These are phyloP conservation scores for Mesocentrotus franciscanus DNA, from an alignment of 53 echinoderm and acorn worm species.

Conservation along the genomic window DNA sequence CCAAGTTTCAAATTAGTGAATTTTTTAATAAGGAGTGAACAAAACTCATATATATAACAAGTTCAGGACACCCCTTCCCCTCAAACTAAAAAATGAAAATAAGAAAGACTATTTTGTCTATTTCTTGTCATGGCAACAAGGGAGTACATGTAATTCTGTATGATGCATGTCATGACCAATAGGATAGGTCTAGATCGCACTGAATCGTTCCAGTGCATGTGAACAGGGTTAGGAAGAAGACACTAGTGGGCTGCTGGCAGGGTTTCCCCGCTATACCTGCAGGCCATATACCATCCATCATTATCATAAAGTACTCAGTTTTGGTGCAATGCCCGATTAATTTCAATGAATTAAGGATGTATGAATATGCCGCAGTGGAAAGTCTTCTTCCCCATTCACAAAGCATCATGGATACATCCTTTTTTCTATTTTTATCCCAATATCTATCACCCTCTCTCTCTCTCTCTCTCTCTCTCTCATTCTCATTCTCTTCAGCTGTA, in stretches of 20 bases:
- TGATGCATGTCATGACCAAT: not conserved
- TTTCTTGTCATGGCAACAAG: not conserved
- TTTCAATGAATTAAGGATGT: slow-evolving; percentile 25
- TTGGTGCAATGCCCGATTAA: slow-evolving; percentile 40
- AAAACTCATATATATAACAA: too few species aligned
- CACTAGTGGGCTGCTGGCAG: not conserved
- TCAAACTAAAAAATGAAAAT: too few species aligned
- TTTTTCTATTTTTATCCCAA: not conserved
- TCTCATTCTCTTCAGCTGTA: not conserved
- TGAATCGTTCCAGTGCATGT: not conserved
- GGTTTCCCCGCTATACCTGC: not conserved
- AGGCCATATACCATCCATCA: slow-evolving; percentile 3
- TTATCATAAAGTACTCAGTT: slow-evolving; percentile 15
- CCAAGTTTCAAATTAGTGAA: too few species aligned
- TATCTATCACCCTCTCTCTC: not conserved
- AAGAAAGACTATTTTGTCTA: too few species aligned
- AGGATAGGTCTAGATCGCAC: not conserved
- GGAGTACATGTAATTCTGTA: not conserved
- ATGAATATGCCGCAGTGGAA: not conserved
- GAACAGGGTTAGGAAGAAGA: not conserved
- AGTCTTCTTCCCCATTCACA: not conserved
- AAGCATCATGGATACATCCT: not conserved
- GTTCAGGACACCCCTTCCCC: too few species aligned
- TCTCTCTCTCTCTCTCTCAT: not conserved
- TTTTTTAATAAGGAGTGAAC: too few species aligned